Base-by-base conservation (phyloP, 2,888 invertebrate species). In the Drosophila anomelani region DNA sequence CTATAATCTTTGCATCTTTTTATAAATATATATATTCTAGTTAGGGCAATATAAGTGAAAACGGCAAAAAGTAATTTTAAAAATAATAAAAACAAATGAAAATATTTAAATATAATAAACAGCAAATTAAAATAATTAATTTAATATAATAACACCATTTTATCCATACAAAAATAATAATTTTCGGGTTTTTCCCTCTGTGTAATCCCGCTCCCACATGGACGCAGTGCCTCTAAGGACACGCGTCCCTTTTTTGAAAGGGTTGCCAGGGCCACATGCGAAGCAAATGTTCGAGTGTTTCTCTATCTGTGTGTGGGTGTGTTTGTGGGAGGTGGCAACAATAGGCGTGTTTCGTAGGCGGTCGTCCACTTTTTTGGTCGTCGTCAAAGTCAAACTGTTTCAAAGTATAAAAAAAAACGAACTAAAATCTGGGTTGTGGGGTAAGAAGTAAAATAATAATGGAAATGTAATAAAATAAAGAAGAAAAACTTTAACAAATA, bases 301-400 rank as follows among this genome's bases (percentile, higher is more conserved):
- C 46, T 15, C 12, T 12, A 34, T 13, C 34, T 15, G 29, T 41
- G 53, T 51, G 29, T 39, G 36, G 26, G 43, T 51, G 23, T 36
- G 36, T 41, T 41, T 36, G 59, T 63, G 39, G 51, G 51, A 64
- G 56, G 64, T 64, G 64, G 74, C 64, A 51, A 74, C 72, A 64
- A 72, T 72, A 73, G 72, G 72, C 72, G 72, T 64, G 66, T 53
- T 73, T 64, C 36, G 74, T 72, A 64, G 74, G 64, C 72, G 72
- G 72, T 70, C 71, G 60, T 70, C 41, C 71, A 67, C 39, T 68
- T 68, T 53, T 66, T 68, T 68, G 23, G 64, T 34, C 34, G 12
- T 47, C 64, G 43, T 61, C 70, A 61, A 54, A 46, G 70, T 71
- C 70, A 71, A 54, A 32, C 49, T 60, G 39, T 47, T 46, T 46